Evolutionary conservation across 1,140 invertebrate species (phyloP).

Genomic region (Brevipalpus yothersi): DNA sequence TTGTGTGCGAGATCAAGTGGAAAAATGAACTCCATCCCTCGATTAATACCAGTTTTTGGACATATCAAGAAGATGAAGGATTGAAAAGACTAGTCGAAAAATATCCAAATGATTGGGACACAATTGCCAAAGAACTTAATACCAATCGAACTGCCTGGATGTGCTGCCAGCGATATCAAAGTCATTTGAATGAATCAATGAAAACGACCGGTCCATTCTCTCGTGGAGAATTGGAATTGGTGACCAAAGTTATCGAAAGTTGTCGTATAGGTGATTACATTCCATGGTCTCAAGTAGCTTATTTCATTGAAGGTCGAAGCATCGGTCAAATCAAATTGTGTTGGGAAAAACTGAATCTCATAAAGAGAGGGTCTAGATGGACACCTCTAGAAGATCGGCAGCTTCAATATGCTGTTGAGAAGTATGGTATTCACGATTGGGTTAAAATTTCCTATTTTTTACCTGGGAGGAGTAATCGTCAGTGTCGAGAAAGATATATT

Average conservation of each 20-base stretch:
- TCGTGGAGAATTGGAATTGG: not conserved
- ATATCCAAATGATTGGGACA: constrained; percentile 4
- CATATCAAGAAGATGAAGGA: constrained; percentile 7
- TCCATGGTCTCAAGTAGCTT: constrained; percentile 8
- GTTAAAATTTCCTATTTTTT: not conserved
- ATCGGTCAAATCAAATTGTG: constrained; percentile 4
- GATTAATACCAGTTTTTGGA: constrained; percentile 7
- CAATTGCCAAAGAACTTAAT: constrained; percentile 2
- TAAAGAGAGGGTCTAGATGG: not conserved
- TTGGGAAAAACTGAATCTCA: not conserved
- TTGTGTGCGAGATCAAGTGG: constrained; percentile 8
- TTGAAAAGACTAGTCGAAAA: constrained; percentile 2
- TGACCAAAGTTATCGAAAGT: constrained; percentile 1
- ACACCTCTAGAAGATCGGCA: constrained; percentile 5
- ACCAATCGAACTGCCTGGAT: constrained; percentile 9
- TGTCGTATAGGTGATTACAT: constrained; percentile 3
- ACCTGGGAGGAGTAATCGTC: constrained; percentile 7
- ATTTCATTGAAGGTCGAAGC: constrained; percentile 4
- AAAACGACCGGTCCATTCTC: not conserved
- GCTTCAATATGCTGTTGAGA: constrained; percentile 3
- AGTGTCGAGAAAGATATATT: constrained; percentile 8
- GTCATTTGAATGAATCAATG: not conserved
- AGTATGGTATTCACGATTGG: not conserved
- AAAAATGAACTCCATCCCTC: constrained; percentile 7
- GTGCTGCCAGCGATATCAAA: constrained; percentile 8